phyloP scores from a whole-genome alignment of 2,888 invertebrate species.

The Drosophila ustulata region DNA sequence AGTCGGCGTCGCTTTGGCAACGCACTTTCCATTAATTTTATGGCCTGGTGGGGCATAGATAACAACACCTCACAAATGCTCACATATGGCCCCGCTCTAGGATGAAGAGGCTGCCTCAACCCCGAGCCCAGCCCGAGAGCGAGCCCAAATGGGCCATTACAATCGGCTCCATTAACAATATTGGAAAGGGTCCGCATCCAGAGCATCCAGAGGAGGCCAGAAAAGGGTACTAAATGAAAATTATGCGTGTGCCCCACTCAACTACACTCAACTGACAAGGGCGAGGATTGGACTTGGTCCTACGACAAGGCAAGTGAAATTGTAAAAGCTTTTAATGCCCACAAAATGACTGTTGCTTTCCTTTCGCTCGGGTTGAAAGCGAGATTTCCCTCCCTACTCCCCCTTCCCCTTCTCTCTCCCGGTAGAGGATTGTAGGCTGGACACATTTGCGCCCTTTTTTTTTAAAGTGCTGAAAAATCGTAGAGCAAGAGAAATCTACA shows the following conservation, averaged over 20 bases:
- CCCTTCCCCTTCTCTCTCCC: background rate
- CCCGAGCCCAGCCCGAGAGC: too few relatives aligned
- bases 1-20: background rate
- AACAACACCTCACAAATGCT: slow-evolving; percentile 47
- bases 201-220: slow-evolving; percentile 15
- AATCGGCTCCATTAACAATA: slow-evolving; percentile 76
- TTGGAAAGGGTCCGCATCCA: slow-evolving; percentile 44
- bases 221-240: slow-evolving; percentile 72
- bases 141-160: slow-evolving; percentile 54
- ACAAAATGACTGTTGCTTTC: slow-evolving; percentile 62
- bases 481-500: slow-evolving; percentile 25
- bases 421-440: background rate
- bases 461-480: slow-evolving; percentile 36
- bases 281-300: background rate
- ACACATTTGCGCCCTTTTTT: slow-evolving; percentile 6
- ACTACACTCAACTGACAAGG: background rate
- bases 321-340: slow-evolving; percentile 75
- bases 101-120: background rate
- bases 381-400: background rate
- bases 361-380: slow-evolving; percentile 14
- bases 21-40: slow-evolving; percentile 59
- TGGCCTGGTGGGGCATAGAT: slow-evolving; percentile 44
- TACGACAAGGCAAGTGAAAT: slow-evolving; percentile 47
- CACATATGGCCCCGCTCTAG: slow-evolving; percentile 52
- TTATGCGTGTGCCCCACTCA: slow-evolving; percentile 63